phyloP scores from a whole-genome alignment of 2,113 vertebrate genomes.

The Calypte anna region DNA sequence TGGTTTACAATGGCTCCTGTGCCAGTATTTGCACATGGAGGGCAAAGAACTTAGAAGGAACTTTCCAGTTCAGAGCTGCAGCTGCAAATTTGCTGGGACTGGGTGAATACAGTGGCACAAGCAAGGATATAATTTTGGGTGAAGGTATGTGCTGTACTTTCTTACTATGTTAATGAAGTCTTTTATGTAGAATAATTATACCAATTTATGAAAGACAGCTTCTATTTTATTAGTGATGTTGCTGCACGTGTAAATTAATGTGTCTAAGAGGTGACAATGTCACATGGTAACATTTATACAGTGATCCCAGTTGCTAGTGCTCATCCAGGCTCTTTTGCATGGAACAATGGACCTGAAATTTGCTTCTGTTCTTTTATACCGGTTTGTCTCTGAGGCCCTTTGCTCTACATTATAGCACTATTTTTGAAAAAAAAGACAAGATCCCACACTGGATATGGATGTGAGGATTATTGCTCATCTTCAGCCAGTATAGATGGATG shows the following conservation, averaged over 20 bases:
- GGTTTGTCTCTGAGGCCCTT: neutral
- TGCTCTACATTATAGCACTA: neutral
- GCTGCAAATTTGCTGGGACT: constrained; percentile 76
- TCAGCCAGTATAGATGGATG: neutral
- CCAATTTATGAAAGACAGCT: neutral
- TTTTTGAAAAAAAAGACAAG: neutral
- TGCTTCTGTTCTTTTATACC: neutral
- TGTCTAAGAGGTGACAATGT: neutral
- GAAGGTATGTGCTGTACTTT: constrained; percentile 55
- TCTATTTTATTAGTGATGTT: neutral
- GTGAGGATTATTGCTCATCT: neutral
- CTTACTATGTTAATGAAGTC: neutral
- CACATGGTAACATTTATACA: neutral
- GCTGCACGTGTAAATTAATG: neutral
- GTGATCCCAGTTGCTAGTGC: neutral
- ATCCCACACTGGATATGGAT: neutral
- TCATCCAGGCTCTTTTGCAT: neutral
- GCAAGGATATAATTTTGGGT: constrained; percentile 53
- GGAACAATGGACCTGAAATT: neutral
- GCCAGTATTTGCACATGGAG: constrained; percentile 75
- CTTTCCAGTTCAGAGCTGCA: constrained; percentile 76
- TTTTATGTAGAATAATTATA: neutral
- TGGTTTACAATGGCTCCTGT: constrained; percentile 77
- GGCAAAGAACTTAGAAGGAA: constrained; percentile 65
- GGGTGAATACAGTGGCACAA: constrained; percentile 75